Base-by-base conservation (phyloP, 2,113 vertebrate species). In the Alaudala cheleensis region DNA sequence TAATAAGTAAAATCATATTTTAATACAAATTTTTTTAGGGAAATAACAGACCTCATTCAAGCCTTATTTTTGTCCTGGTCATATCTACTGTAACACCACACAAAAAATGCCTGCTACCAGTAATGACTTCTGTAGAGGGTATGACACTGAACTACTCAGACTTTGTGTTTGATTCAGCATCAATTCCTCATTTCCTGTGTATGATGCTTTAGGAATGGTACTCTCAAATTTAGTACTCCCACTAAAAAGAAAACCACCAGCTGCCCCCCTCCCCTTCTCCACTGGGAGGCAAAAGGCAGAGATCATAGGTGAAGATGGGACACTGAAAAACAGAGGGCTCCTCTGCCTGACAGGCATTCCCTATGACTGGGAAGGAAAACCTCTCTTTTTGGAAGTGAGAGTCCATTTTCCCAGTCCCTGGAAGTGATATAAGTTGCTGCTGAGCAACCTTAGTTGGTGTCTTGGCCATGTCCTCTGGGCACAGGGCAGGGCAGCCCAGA, bases 351-450 rank as follows among this genome's bases (percentile, higher is more conserved):
- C 19, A 29, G 0, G 3, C 4, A 29, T 56, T 29, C 15, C 42
- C 29, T 74, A n/a, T 57, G 34, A 56, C 19, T 65, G 14, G 50
- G 47, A 45, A 49, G 58, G 24, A 85, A 10, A 34, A 24, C 8
- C 34, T 47, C n/a, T 64, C 29, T 49, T 49, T 12, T 24, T 74
- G 50, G 34, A 56, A 84, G 12, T 0, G 0, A 28, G 60, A n/a
- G 26, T 45, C 33, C 22, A 57, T 72, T 72, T 62, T 16, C 26
- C 17, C 22, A 53, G 60, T 20, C 24, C 42, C 12, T 65, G 29
- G 24, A 40, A 12, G 15, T 29, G 70, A 13, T 2, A 0, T 29
- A 19, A 23, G 11, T n/a, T 53, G 26, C 7, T 33, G 4, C 4
- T 26, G 57, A 72, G 47, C 34, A 37, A 20, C 2, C 0, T 1